Percentiles rank a stretch among this genome's conserved stretches.
These are phyloP conservation scores for Ceyx margarethae DNA, from an alignment of 2,113 vertebrate species.

Conservation along the genomic window DNA sequence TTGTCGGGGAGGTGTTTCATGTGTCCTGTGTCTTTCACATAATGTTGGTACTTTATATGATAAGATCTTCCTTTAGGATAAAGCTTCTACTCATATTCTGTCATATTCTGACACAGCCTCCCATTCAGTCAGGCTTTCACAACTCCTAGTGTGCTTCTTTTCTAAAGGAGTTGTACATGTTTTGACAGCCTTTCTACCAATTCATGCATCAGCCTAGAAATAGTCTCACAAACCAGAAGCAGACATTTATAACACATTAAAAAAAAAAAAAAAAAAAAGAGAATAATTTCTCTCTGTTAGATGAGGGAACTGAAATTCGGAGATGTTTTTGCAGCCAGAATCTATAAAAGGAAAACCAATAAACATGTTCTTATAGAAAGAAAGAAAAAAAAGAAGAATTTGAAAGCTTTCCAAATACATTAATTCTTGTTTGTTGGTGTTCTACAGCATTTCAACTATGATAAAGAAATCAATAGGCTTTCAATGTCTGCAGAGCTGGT, in stretches of 20 bases:
- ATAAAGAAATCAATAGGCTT: constrained; percentile 33
- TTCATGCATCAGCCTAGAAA: constrained; percentile 9
- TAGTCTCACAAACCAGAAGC: background rate
- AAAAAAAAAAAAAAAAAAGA: background rate
- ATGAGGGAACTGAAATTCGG: background rate
- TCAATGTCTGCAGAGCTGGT: background rate
- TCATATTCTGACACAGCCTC: background rate
- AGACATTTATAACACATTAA: background rate
- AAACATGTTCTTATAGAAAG: background rate
- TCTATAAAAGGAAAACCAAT: constrained; percentile 10
- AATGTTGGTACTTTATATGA: background rate
- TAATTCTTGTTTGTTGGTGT: background rate
- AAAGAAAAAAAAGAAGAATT: background rate
- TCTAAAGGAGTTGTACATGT: background rate
- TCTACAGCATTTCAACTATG: background rate
- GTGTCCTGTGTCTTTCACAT: background rate
- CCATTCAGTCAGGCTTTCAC: constrained; percentile 25
- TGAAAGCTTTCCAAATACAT: constrained; percentile 14
- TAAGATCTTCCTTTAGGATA: background rate
- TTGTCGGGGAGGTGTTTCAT: background rate
- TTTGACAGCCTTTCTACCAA: constrained; percentile 36
- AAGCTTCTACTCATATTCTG: background rate
- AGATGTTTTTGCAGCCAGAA: constrained; percentile 5
- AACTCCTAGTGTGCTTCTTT: background rate
- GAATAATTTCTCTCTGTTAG: background rate